phyloP scores from a whole-genome alignment of 2,888 invertebrate species.

The Cetonia aurata region DNA sequence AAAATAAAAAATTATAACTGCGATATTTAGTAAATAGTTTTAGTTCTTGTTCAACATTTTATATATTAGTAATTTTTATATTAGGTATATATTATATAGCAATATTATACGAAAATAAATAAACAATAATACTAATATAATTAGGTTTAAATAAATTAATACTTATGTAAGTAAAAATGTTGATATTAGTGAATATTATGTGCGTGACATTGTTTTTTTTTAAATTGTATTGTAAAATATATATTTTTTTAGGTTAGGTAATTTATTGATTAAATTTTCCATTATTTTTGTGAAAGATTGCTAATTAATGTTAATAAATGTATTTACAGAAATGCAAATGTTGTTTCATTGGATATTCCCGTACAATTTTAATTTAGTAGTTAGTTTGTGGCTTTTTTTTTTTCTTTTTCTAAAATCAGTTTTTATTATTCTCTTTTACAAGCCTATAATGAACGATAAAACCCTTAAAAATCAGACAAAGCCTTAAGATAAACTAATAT shows the following conservation, averaged over 20 bases:
- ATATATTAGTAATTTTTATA: constrained; percentile 58
- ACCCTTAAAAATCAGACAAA: too few relatives aligned
- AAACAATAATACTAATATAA: not conserved
- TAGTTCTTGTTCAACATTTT: constrained; percentile 58
- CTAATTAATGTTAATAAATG: constrained; percentile 1
- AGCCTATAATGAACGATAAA: too few relatives aligned
- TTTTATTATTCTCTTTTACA: too few relatives aligned
- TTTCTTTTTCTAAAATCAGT: too few relatives aligned
- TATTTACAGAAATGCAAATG: constrained; percentile 4
- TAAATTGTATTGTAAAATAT: not conserved
- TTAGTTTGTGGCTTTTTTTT: too few relatives aligned
- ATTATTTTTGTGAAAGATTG: not conserved
- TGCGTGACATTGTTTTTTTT: not conserved
- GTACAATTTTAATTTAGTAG: too few relatives aligned
- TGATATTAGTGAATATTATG: too few relatives aligned
- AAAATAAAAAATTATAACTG: constrained; percentile 53
- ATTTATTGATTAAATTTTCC: not conserved
- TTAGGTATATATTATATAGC: constrained; percentile 53
- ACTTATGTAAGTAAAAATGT: not conserved
- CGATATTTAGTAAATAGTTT: constrained; percentile 45
- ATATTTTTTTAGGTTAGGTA: not conserved
- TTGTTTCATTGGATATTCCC: not conserved
- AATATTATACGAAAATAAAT: constrained; percentile 48
- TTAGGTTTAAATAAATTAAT: constrained; percentile 5
- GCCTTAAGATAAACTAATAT: too few relatives aligned